phyloP scores from a whole-genome alignment of 2,797 vertebrate genomes.

The Urosaurus nigricauda region DNA sequence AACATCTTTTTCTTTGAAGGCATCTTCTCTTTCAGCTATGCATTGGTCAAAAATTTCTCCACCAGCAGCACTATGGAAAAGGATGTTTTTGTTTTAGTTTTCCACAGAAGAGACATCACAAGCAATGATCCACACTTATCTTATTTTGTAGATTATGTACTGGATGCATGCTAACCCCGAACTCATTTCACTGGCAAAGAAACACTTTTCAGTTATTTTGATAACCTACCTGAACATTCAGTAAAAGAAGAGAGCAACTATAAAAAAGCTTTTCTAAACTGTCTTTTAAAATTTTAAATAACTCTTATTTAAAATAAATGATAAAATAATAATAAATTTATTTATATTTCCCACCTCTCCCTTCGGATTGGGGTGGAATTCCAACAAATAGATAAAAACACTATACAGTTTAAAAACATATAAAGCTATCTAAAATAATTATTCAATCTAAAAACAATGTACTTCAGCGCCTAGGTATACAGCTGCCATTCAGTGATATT shows the following conservation, averaged over 20 bases:
- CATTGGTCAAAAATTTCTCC: conserved; percentile 95
- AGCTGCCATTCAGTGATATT: too few species aligned
- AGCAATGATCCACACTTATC: background rate
- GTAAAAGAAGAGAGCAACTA: background rate
- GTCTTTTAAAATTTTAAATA: background rate
- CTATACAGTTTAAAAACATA: too few species aligned
- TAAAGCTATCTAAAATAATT: too few species aligned
- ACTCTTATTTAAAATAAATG: too few species aligned
- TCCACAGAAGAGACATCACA: background rate
- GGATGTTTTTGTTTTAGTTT: background rate
- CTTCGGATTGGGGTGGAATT: too few species aligned
- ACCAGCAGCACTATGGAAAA: conserved; percentile 86
- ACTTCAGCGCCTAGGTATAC: too few species aligned
- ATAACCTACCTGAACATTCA: background rate
- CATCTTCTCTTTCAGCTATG: conserved; percentile 89
- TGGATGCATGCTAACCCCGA: background rate
- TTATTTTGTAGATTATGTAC: background rate
- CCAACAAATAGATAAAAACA: too few species aligned
- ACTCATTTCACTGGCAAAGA: background rate
- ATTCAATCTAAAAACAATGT: too few species aligned
- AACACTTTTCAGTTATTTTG: background rate
- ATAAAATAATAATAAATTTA: too few species aligned
- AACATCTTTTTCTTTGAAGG: conserved; percentile 90
- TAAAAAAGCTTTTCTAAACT: background rate
- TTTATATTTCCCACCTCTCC: too few species aligned